phyloP scores from a whole-genome alignment of 2,888 invertebrate species.

The Drosophila barbarae region DNA sequence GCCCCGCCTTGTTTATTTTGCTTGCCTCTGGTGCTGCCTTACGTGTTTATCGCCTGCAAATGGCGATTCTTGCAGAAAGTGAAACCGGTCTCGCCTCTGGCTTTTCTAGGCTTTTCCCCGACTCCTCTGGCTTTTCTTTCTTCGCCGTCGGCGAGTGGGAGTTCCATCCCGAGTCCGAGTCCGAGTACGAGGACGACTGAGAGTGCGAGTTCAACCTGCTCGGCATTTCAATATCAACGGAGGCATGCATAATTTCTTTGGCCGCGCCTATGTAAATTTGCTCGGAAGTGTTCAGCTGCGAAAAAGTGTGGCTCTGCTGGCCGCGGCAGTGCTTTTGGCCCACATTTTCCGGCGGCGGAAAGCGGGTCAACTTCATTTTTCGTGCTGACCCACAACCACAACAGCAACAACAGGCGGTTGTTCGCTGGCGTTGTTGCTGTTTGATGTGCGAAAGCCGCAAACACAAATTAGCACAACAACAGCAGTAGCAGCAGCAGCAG shows the following conservation, averaged over 20 bases:
- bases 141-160: slow-evolving; percentile 40
- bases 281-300: slow-evolving; percentile 51
- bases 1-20: slow-evolving; percentile 46
- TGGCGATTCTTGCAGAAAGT: slow-evolving; percentile 58
- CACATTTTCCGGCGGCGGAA: slow-evolving; percentile 54
- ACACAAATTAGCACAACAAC: slow-evolving; percentile 69
- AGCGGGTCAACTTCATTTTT: slow-evolving; percentile 76
- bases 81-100: slow-evolving; percentile 52
- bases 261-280: slow-evolving; percentile 64
- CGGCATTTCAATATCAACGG: slow-evolving; percentile 72
- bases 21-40: slow-evolving; percentile 63
- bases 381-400: slow-evolving; percentile 64
- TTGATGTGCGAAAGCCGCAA: slow-evolving; percentile 66
- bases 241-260: slow-evolving; percentile 69
- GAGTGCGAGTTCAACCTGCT: slow-evolving; percentile 50
- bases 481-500: slow-evolving; percentile 25
- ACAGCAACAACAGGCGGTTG: slow-evolving; percentile 42
- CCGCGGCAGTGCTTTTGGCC: slow-evolving; percentile 52
- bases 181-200: neutral
- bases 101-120: slow-evolving; percentile 22
- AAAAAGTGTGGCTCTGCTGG: slow-evolving; percentile 27
- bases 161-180: slow-evolving; percentile 12
- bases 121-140: slow-evolving; percentile 29
- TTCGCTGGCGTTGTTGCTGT: slow-evolving; percentile 41
- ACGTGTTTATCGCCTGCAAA: slow-evolving; percentile 71